Percentiles rank a stretch among this genome's conserved stretches.
phyloP scores from a whole-genome alignment of 2,797 vertebrate species.

The Helarctos malayanus region DNA sequence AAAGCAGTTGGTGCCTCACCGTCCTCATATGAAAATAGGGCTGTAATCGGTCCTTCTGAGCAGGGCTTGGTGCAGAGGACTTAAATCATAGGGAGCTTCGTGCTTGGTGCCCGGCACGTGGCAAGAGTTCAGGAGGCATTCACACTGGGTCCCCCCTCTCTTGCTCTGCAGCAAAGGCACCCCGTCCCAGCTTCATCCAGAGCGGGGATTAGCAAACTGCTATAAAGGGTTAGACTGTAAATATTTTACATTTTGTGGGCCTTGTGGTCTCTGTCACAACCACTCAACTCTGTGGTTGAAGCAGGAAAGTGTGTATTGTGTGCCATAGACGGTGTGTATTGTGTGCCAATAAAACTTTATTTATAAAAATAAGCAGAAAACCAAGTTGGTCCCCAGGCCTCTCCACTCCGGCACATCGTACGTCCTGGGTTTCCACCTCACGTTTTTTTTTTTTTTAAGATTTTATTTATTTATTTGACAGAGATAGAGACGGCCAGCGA shows the following conservation, averaged over 20 bases:
- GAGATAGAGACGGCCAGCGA: no score
- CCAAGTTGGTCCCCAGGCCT: not conserved
- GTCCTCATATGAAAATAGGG: not conserved
- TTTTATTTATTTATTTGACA: no score
- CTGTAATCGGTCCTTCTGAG: not conserved
- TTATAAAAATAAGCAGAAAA: not conserved
- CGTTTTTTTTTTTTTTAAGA: not conserved
- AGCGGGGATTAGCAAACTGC: not conserved
- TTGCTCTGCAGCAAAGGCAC: fast-evolving
- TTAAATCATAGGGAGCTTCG: not conserved
- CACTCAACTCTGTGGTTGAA: not conserved
- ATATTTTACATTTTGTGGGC: not conserved
- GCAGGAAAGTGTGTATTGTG: not conserved
- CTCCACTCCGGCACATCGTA: not conserved
- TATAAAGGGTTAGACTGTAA: not conserved
- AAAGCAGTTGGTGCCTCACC: not conserved
- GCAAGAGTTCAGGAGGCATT: not conserved
- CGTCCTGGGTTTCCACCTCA: not conserved
- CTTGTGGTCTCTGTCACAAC: not conserved
- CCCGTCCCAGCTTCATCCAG: not conserved
- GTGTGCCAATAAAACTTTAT: conserved; percentile 19
- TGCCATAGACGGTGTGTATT: no score
- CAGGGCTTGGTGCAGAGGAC: not conserved
- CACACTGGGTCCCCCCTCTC: not conserved
- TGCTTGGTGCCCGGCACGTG: not conserved